Base-by-base conservation (phyloP, 1,140 invertebrate species). In the Aplysia californica region DNA sequence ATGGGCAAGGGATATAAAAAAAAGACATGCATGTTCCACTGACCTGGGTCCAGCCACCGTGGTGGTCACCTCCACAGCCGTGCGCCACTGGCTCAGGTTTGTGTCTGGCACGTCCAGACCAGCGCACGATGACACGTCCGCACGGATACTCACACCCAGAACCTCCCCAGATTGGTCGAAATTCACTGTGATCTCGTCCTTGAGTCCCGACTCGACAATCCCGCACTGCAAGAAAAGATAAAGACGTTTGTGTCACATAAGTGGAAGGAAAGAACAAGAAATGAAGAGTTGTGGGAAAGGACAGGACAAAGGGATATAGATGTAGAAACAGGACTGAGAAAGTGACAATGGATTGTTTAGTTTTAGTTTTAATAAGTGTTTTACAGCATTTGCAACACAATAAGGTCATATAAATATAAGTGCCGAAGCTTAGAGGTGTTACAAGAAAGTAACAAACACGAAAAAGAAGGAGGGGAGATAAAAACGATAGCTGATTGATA, bases 41-140 rank as follows among this genome's bases (percentile, higher is more conserved):
- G 92, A 95, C 93, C 93, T 90, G 65, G 95, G 94, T 26, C 94
- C 95, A 77, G 92, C 90, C 82, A 94, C 93, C 31, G 94, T 93
- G 82, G 94, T 92, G 73, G 92, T 91, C 20, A 96, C 91, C 77
- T 93, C 92, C 41, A 96, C 93, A 78, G 92, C 93, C 1, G 95
- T 95, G 78, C 93, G 93, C 85, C 95, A 94, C 71, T 92, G 77
- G 31, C 75, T 83, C 4, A 90, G 87, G 77, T 92, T 85, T 3
- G 80, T 41, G 44, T 78, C 70, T n/a, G 82, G 75, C 0, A 85
- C 77, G 35, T 79, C 68, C 0, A 79, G 69, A 55, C 85, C 83
- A 18, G 71, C 65, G 71, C 86, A 87, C 6, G 84, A 78, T 1
- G 84, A 78, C 3, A 83, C 74, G 26, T 84, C 87, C 5, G 86